Evolutionary conservation across 1,140 invertebrate species (phyloP).

Genomic region (Neuroterus valhalla): DNA sequence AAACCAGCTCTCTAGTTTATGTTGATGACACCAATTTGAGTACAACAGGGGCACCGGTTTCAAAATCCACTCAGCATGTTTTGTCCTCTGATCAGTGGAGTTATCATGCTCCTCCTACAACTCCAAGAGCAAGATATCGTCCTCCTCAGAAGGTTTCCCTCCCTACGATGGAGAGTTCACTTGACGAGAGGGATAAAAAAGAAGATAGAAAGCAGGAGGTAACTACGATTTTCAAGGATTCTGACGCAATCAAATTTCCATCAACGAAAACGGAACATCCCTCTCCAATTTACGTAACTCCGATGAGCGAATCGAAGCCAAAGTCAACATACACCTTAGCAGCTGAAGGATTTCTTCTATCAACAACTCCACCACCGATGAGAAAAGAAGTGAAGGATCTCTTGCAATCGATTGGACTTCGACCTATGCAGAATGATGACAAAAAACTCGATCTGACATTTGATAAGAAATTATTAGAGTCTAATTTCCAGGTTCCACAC

Average conservation of each 20-base stretch:
- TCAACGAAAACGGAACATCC: constrained; percentile 39
- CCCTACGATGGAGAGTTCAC: constrained; percentile 49
- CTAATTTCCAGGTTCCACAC: constrained; percentile 43
- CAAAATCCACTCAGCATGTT: constrained; percentile 48
- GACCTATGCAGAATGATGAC: constrained; percentile 36
- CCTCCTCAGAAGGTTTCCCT: constrained; percentile 47
- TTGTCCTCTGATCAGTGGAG: constrained; percentile 63
- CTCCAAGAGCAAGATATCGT: constrained; percentile 22
- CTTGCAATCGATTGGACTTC: constrained; percentile 69
- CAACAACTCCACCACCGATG: constrained; percentile 56
- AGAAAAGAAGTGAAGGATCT: constrained; percentile 69
- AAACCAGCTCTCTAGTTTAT: constrained; percentile 26
- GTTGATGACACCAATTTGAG: neutral
- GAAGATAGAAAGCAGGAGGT: neutral
- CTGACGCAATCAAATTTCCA: constrained; percentile 20
- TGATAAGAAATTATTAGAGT: constrained; percentile 44
- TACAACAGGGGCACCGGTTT: constrained; percentile 35
- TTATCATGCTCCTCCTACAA: constrained; percentile 61
- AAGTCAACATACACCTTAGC: no score
- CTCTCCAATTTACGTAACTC: constrained; percentile 65
- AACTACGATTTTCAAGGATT: neutral
- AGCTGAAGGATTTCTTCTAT: no score
- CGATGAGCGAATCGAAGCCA: constrained; percentile 42
- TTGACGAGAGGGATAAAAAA: constrained; percentile 32
- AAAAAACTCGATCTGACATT: constrained; percentile 45